A percentile compares a stretch with the other conserved stretches of the same genome.
phyloP scores from a whole-genome alignment of 2,797 vertebrate genomes.

The Galagoides demidoff region DNA sequence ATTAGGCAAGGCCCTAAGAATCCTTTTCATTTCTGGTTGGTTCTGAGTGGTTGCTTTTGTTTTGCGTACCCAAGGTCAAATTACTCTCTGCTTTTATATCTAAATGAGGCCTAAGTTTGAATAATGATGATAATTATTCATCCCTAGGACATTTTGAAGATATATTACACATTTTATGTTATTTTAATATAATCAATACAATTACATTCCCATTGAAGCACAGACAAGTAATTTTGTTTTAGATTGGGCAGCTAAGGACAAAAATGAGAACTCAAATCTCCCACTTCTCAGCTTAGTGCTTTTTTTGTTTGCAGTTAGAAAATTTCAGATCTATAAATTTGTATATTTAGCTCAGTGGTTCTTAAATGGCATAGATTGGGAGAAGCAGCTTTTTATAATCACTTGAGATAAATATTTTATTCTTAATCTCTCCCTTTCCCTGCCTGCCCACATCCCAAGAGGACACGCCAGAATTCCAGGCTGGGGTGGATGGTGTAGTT shows the following conservation, averaged over 20 bases:
- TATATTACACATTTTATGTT: conserved; percentile 32
- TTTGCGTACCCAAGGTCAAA: neutral
- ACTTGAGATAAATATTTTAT: neutral
- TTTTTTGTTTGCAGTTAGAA: conserved; percentile 2
- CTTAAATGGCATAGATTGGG: conserved; percentile 21
- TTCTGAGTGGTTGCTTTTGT: neutral
- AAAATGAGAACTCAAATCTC: conserved; percentile 17
- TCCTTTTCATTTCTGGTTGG: conserved; percentile 40
- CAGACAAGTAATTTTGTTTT: conserved; percentile 29
- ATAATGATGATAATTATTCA: conserved; percentile 35
- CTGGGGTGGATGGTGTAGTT: neutral
- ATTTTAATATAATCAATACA: conserved; percentile 2
- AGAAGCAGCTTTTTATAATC: conserved; percentile 20
- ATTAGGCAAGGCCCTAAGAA: neutral
- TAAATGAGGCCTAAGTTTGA: conserved; percentile 23
- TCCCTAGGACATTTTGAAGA: conserved; percentile 12
- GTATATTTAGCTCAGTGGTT: neutral
- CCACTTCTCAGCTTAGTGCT: neutral
- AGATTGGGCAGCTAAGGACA: neutral
- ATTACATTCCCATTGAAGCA: neutral
- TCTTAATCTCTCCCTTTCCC: neutral
- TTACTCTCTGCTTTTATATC: conserved; percentile 29
- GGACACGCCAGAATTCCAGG: neutral
- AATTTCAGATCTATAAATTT: neutral
- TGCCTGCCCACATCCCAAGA: neutral